Evolutionary conservation across 2,888 invertebrate species (phyloP).

Genomic region (Blomia tropicalis): DNA sequence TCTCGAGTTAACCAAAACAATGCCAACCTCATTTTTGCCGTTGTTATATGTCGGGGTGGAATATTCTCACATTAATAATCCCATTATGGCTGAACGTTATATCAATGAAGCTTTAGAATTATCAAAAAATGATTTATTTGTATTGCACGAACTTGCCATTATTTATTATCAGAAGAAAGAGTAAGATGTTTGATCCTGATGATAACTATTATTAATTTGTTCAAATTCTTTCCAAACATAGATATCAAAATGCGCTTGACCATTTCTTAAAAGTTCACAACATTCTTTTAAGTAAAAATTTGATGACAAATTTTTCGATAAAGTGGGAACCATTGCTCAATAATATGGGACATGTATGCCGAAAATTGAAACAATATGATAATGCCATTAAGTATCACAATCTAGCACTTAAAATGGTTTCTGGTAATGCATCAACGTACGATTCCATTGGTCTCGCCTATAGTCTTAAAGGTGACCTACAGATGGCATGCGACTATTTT

Average conservation of each 20-base stretch:
- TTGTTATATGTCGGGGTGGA: conserved; percentile 89
- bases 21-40: conserved; percentile 90
- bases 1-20: conserved; percentile 87
- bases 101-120: conserved; percentile 64
- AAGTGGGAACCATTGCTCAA: conserved; percentile 77
- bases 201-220: neutral
- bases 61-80: conserved; percentile 84
- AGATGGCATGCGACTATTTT: conserved; percentile 62
- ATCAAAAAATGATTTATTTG: conserved; percentile 61
- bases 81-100: conserved; percentile 74
- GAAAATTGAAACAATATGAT: conserved; percentile 46
- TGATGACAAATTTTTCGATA: conserved; percentile 46
- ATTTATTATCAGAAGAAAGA: conserved; percentile 74
- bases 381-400: conserved; percentile 66
- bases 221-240: no score
- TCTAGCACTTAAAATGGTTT: conserved; percentile 54
- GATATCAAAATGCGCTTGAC: conserved; percentile 53
- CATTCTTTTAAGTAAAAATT: conserved; percentile 40
- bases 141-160: conserved; percentile 87
- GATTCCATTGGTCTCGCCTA: conserved; percentile 70
- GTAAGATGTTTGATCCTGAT: conserved; percentile 35
- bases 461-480: conserved; percentile 54
- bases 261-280: conserved; percentile 55
- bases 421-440: conserved; percentile 56
- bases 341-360: conserved; percentile 69